Conservation (phyloP, 2,888 invertebrate species). For the Cremastinae sp. region DNA sequence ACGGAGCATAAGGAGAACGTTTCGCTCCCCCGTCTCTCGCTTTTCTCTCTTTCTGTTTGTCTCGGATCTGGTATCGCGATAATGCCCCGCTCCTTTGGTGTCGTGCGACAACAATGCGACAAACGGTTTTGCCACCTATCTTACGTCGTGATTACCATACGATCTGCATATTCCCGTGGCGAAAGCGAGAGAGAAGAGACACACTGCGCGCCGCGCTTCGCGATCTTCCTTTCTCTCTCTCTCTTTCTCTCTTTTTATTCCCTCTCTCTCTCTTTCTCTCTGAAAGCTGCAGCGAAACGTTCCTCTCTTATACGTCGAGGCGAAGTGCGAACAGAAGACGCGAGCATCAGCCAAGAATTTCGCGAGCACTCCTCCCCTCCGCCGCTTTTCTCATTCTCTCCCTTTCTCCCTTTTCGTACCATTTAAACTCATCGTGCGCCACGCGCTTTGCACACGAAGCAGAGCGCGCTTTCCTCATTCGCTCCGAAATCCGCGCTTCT, state of each 20-base stretch:
- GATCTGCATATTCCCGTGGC: constrained; percentile 76
- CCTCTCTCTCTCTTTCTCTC: constrained; percentile 25
- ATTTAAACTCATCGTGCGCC: constrained; percentile 41
- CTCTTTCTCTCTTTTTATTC: constrained; percentile 7
- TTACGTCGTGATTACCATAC: constrained; percentile 75
- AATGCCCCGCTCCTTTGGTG: constrained; percentile 61
- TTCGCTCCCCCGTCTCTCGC: constrained; percentile 24
- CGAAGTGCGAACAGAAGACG: constrained; percentile 57
- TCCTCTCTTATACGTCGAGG: constrained; percentile 34
- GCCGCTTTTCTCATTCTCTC: constrained; percentile 8
- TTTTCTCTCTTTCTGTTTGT: constrained; percentile 18
- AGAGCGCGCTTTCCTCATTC: constrained; percentile 15
- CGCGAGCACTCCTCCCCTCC: constrained; percentile 23
- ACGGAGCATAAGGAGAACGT: constrained; percentile 49
- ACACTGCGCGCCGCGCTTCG: constrained; percentile 32
- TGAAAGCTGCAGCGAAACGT: constrained; percentile 30
- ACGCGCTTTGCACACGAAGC: constrained; percentile 41
- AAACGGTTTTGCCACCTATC: constrained; percentile 72
- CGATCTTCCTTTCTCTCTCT: constrained; percentile 7
- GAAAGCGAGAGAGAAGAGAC: constrained; percentile 61
- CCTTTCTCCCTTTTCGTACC: constrained; percentile 13
- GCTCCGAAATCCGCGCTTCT: neutral
- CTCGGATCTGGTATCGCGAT: constrained; percentile 62
- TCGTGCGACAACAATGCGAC: constrained; percentile 67
- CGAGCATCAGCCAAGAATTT: constrained; percentile 59